phyloP scores from a whole-genome alignment of 1,140 invertebrate genomes.

The Idris sp. region DNA sequence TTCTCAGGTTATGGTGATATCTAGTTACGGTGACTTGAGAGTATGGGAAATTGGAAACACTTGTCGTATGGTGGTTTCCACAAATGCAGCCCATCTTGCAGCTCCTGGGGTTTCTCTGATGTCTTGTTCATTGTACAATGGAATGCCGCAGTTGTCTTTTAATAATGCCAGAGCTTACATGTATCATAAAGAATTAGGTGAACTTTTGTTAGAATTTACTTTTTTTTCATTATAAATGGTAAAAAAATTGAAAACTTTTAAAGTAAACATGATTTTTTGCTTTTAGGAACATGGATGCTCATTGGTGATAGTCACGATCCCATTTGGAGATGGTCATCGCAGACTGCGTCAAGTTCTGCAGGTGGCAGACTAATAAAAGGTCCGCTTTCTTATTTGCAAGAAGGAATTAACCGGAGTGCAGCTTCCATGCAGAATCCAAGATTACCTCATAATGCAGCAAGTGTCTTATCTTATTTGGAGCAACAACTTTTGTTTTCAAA shows the following conservation, averaged over 20 bases:
- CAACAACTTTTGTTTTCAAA: conserved; percentile 85
- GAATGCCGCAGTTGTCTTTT: conserved; percentile 76
- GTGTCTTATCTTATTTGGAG: conserved; percentile 85
- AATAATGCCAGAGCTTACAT: conserved; percentile 75
- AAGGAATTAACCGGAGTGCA: conserved; percentile 70
- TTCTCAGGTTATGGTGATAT: conserved; percentile 76
- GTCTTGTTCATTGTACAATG: conserved; percentile 73
- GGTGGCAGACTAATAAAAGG: conserved; percentile 68
- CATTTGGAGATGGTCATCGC: conserved; percentile 75
- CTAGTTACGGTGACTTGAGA: conserved; percentile 74
- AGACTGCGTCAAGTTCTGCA: conserved; percentile 67
- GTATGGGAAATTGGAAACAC: conserved; percentile 75
- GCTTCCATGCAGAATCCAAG: conserved; percentile 69
- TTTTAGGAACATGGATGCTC: conserved; percentile 75
- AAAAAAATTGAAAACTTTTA: no score
- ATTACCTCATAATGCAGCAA: conserved; percentile 71
- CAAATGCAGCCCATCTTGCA: conserved; percentile 73
- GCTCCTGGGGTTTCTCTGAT: conserved; percentile 70
- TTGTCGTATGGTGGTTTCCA: conserved; percentile 73
- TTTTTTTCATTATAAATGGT: no score
- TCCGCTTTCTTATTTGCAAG: conserved; percentile 72
- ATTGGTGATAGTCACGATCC: conserved; percentile 78
- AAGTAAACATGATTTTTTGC: no score
- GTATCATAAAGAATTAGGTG: conserved; percentile 77
- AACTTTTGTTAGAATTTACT: conserved; percentile 15